Base-by-base conservation (phyloP, 37 sponge, comb jelly and placozoan genomes). In the Tethya wilhelma region DNA sequence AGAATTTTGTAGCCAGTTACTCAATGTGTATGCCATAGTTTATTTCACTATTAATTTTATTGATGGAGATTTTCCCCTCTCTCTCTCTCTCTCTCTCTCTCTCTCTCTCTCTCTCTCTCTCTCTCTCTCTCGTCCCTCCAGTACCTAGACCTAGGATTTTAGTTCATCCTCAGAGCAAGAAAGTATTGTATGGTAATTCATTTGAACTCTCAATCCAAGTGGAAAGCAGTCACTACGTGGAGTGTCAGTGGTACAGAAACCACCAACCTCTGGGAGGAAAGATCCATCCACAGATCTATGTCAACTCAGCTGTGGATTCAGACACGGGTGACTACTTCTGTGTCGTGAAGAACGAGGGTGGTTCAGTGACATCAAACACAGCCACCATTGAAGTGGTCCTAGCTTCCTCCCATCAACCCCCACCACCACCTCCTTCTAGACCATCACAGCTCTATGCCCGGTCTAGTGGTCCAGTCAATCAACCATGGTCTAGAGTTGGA, bases 201-300 rank as follows among this genome's bases (percentile, higher is more conserved):
- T 40, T 60, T 22, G 20, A 26, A 8, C 56, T 83, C 7, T 53
- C 38, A 8, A 40, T 83, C 40, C 44, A 74, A 37, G 69, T 64
- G 4, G 66, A 73, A 8, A 41, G 26, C 45, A 11, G n/a, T 7
- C 45, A 22, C 36, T 46, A 71, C 72, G 5, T 29, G n/a, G 23
- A n/a, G 26, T 86, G 42, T 67, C 86, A 86, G 65, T 86, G 86
- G 86, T 86, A 72, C 67, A 79, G 49, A 43, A 74, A 86, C 55
- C 55, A 55, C 22, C 2, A 36, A 2, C 73, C 56, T 19, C 73
- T 79, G 41, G 46, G 22, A 0, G 72, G 79, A 1, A 45, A 69
- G 32, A 59, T 28, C 41, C 20, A 23, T 30, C 42, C 30, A n/a
- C 49, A 71, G 34, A 29, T 86, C 22, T 23, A 34, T 55, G 62